These are phyloP conservation scores for Petaurus breviceps DNA, from an alignment of 2,113 vertebrate genomes.

Conservation along the genomic window DNA sequence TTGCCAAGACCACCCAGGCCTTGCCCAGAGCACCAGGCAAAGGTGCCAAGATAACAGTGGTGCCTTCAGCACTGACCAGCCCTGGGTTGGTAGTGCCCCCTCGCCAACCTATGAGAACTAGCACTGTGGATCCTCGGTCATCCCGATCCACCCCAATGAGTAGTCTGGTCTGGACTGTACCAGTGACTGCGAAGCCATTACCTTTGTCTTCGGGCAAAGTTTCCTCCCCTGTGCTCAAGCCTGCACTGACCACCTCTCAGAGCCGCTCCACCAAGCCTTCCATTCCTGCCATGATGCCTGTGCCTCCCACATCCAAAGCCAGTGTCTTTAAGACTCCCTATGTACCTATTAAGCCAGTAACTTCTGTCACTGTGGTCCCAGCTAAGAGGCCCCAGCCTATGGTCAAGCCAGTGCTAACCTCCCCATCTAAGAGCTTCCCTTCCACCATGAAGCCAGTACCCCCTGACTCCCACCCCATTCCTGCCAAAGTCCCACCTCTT, in stretches of 20 bases:
- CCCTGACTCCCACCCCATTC: neutral
- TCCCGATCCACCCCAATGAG: neutral
- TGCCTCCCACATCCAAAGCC: conserved; percentile 62
- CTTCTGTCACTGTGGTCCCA: neutral
- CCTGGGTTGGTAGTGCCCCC: neutral
- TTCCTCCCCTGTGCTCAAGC: conserved; percentile 36
- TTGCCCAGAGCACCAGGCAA: neutral
- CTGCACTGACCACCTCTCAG: conserved; percentile 71
- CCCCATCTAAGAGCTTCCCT: neutral
- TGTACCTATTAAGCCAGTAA: conserved; percentile 52
- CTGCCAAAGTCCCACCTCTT: neutral
- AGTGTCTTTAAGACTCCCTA: conserved; percentile 61
- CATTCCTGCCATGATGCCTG: neutral
- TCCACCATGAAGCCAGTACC: conserved; percentile 23
- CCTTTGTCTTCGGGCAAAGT: neutral
- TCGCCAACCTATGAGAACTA: conserved; percentile 33
- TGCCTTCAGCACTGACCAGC: neutral
- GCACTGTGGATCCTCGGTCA: neutral
- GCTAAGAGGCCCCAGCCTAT: neutral
- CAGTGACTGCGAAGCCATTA: neutral
- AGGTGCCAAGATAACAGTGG: neutral
- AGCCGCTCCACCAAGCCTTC: neutral
- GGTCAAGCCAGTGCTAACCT: neutral
- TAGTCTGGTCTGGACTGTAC: neutral
- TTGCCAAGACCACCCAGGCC: neutral